A percentile compares a stretch with the other conserved stretches of the same genome.
Evolutionary conservation across 1,140 invertebrate species (phyloP).

Genomic region (Bombus ignitus): DNA sequence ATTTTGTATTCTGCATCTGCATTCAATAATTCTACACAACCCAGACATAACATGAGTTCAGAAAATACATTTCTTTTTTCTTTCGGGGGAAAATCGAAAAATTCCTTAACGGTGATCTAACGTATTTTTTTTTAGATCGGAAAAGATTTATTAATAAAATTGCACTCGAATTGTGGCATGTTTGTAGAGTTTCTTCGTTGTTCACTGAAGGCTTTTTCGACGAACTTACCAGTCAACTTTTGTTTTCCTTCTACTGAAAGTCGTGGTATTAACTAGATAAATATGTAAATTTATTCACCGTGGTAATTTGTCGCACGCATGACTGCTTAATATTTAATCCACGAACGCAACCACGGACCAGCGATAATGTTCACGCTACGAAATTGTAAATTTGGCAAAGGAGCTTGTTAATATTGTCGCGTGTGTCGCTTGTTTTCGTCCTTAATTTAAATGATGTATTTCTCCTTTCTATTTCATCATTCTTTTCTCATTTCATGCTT

Average conservation of each 20-base stretch:
- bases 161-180: not conserved
- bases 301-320: slow-evolving; percentile 50
- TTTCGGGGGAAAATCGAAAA: not conserved
- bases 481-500: not conserved
- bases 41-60: not conserved
- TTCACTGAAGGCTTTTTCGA: not conserved
- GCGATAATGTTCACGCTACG: slow-evolving; percentile 26
- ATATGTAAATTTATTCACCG: slow-evolving; percentile 60
- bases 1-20: not conserved
- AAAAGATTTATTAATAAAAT: too few species aligned
- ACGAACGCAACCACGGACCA: slow-evolving; percentile 10
- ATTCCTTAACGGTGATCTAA: not conserved
- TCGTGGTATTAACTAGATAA: slow-evolving; percentile 59
- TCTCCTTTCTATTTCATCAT: not conserved
- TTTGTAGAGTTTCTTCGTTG: not conserved
- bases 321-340: slow-evolving; percentile 48
- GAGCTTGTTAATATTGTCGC: slow-evolving; percentile 1
- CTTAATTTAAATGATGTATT: not conserved
- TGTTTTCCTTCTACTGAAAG: slow-evolving; percentile 42
- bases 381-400: slow-evolving; percentile 27
- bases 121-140: not conserved
- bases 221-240: not conserved
- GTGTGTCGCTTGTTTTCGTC: not conserved
- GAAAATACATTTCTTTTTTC: not conserved
- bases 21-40: not conserved